phyloP scores from a whole-genome alignment of 2,113 vertebrate species.

The Istiophorus platypterus region DNA sequence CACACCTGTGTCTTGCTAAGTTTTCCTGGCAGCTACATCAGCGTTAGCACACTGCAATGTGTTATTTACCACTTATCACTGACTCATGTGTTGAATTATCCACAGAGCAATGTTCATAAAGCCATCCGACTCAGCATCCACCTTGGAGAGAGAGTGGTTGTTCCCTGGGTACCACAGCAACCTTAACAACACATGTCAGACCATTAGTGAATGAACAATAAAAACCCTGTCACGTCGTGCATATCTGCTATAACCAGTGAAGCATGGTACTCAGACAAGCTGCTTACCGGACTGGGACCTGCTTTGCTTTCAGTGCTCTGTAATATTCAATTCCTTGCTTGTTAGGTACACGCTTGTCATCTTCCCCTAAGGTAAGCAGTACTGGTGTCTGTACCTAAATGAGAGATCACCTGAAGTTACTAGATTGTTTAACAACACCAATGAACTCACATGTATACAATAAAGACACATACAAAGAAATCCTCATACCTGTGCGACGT shows the following conservation, averaged over 20 bases:
- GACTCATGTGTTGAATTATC: constrained; percentile 88
- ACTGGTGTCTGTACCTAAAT: constrained; percentile 91
- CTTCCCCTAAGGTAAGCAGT: constrained; percentile 91
- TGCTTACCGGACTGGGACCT: constrained; percentile 90
- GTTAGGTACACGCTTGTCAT: constrained; percentile 91
- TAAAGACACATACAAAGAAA: background rate
- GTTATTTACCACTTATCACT: constrained; percentile 62
- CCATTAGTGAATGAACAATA: constrained; percentile 25
- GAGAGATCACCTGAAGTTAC: background rate
- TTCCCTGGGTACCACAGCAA: constrained; percentile 93
- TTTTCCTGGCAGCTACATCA: constrained; percentile 8
- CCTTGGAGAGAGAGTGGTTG: constrained; percentile 89
- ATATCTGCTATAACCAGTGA: background rate
- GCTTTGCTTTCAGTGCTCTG: constrained; percentile 89
- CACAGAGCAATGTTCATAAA: constrained; percentile 94
- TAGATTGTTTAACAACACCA: background rate
- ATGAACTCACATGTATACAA: background rate
- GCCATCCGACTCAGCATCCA: constrained; percentile 93
- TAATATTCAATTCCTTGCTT: constrained; percentile 96
- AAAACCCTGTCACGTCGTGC: background rate
- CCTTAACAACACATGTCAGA: constrained; percentile 76
- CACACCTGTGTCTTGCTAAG: constrained; percentile 3
- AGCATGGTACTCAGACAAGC: background rate
- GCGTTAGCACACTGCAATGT: background rate
- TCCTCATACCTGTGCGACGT: constrained; percentile 83